Evolutionary conservation across 2,888 invertebrate species (phyloP).

Genomic region (Aporophyla nigra): DNA sequence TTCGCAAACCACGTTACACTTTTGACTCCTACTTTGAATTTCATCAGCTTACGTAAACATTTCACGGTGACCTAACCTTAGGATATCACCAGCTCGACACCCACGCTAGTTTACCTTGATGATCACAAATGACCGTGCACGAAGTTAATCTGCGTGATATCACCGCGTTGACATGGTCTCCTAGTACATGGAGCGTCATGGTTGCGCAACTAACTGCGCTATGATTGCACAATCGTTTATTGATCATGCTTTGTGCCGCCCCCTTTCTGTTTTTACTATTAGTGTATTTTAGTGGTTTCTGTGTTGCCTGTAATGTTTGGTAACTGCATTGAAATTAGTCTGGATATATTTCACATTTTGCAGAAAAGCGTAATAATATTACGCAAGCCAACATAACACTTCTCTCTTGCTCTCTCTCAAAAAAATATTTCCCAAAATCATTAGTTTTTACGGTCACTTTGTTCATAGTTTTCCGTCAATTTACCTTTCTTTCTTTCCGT

Average conservation of each 20-base stretch:
- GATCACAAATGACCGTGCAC: conserved; percentile 9
- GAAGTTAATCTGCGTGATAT: conserved; percentile 33
- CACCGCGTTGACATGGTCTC: conserved; percentile 23
- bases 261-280: conserved; percentile 13
- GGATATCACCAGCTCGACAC: not conserved
- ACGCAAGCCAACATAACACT: not conserved
- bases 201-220: conserved; percentile 54
- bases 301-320: not conserved
- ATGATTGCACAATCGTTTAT: conserved; percentile 55
- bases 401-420: not conserved
- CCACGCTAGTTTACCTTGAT: conserved; percentile 11
- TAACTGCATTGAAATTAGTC: not conserved
- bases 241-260: conserved; percentile 31
- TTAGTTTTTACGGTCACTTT: not conserved
- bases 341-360: not conserved
- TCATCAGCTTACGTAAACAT: not conserved
- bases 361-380: not conserved
- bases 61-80: not conserved
- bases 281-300: not conserved
- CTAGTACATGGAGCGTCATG: conserved; percentile 28
- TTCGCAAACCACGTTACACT: not conserved
- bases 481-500: not conserved
- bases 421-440: not conserved
- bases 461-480: not conserved
- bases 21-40: not conserved